Evolutionary conservation across 2,113 vertebrate species (phyloP).

Genomic region (Onychostoma macrolepis): DNA sequence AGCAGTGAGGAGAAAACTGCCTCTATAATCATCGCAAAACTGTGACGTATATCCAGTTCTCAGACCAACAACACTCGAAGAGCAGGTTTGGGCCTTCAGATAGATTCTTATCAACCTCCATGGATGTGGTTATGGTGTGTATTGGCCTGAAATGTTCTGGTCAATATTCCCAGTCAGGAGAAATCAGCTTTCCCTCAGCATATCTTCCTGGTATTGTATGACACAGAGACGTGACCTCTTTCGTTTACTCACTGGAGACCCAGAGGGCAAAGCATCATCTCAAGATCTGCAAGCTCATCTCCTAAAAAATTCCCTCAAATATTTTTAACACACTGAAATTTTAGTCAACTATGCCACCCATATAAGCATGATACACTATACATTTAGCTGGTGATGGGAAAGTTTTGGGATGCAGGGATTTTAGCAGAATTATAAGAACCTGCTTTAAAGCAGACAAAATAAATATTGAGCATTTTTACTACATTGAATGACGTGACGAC

Average conservation of each 20-base stretch:
- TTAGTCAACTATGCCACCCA: background rate
- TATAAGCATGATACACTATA: background rate
- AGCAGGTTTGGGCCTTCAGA: background rate
- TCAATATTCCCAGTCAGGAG: slow-evolving; percentile 42
- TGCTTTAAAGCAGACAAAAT: background rate
- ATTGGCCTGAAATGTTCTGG: background rate
- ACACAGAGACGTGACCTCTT: slow-evolving; percentile 20
- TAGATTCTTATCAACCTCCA: slow-evolving; percentile 47
- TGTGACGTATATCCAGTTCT: background rate
- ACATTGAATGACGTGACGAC: background rate
- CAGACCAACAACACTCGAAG: background rate
- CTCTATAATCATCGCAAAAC: background rate
- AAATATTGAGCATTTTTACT: background rate
- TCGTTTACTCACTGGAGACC: background rate
- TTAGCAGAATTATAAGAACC: background rate
- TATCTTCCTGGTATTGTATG: slow-evolving; percentile 69
- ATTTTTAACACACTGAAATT: slow-evolving; percentile 45
- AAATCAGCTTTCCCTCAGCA: slow-evolving; percentile 37
- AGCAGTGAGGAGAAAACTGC: background rate
- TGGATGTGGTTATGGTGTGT: slow-evolving; percentile 15
- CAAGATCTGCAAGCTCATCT: slow-evolving; percentile 45
- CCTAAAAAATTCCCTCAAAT: slow-evolving; percentile 14
- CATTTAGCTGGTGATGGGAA: background rate
- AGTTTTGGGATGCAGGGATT: background rate
- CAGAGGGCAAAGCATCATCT: slow-evolving; percentile 44